phyloP scores from a whole-genome alignment of 2,888 invertebrate genomes.

The Eristalinus aeneus region DNA sequence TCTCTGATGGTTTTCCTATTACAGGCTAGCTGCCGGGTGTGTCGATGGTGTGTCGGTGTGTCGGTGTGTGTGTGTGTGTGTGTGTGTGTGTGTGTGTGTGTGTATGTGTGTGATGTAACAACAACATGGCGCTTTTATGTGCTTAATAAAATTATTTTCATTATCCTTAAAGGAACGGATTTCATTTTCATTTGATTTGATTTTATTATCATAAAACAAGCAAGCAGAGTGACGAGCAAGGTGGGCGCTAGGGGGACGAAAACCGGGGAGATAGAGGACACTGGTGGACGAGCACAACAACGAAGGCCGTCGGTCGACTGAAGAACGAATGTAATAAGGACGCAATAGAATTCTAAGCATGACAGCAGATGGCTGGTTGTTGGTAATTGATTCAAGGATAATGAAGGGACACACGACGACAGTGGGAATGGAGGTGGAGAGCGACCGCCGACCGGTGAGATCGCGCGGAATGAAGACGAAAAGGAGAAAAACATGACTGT shows the following conservation, averaged over 20 bases:
- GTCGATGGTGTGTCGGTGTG: background rate
- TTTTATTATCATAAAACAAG: conserved; percentile 50
- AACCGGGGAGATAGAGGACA: background rate
- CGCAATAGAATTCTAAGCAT: conserved; percentile 5
- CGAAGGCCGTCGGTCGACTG: background rate
- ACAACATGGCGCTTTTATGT: conserved; percentile 57
- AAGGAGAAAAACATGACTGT: background rate
- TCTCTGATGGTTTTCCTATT: conserved; percentile 26
- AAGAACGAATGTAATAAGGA: conserved; percentile 17
- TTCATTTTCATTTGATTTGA: conserved; percentile 58
- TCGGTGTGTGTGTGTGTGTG: background rate
- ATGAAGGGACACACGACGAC: background rate
- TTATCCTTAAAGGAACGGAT: conserved; percentile 59
- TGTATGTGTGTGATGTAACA: background rate
- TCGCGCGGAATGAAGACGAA: background rate
- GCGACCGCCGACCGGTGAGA: background rate
- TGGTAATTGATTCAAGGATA: conserved; percentile 22
- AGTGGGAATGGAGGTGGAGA: background rate
- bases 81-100: background rate
- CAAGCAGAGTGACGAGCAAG: background rate
- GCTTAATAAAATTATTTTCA: conserved; percentile 65
- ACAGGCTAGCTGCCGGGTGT: background rate
- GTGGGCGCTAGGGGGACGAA: background rate
- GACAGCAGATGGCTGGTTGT: conserved; percentile 23
- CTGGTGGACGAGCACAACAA: too few relatives aligned